A percentile compares a stretch with the other conserved stretches of the same genome.
Evolutionary conservation across 2,797 vertebrate species (phyloP).

Genomic region (Glyptemys insculpta): DNA sequence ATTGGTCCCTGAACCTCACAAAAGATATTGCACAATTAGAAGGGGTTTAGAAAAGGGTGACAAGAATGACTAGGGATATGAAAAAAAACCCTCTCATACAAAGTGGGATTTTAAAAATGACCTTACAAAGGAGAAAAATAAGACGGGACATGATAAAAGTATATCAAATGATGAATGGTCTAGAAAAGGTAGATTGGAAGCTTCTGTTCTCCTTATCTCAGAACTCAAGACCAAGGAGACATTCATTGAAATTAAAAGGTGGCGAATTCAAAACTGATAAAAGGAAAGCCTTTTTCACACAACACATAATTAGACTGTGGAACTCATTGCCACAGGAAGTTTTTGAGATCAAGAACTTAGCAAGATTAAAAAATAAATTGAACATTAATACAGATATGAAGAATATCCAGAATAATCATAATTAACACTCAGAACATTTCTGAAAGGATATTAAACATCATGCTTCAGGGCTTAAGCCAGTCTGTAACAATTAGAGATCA

Average conservation of each 20-base stretch:
- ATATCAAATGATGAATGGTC: neutral
- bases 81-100: neutral
- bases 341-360: neutral
- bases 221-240: neutral
- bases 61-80: neutral
- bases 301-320: neutral
- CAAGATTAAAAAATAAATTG: neutral
- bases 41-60: neutral
- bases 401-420: neutral
- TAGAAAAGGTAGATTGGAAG: neutral
- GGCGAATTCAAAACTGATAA: neutral
- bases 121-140: neutral
- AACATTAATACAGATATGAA: neutral
- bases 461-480: neutral
- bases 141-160: neutral
- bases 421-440: neutral
- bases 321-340: neutral
- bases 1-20: neutral
- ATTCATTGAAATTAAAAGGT: neutral
- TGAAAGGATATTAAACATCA: neutral
- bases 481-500: neutral
- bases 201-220: neutral
- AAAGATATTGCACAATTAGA: neutral
- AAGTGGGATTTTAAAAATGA: neutral
- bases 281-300: neutral